These are phyloP conservation scores for Casuarius casuarius DNA, from an alignment of 2,113 vertebrate genomes.

Conservation along the genomic window DNA sequence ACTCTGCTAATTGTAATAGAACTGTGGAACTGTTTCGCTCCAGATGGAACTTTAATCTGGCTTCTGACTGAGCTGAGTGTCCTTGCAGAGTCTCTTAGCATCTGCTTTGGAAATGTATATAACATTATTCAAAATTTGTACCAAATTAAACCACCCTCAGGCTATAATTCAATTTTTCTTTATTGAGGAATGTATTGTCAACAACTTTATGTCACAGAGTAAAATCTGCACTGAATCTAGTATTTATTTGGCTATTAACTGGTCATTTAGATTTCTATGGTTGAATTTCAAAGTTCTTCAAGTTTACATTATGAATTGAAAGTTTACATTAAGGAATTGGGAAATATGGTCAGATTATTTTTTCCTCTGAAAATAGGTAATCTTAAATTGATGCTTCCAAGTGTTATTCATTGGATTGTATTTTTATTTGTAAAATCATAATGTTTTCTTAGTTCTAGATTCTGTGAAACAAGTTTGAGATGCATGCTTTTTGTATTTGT, in stretches of 20 bases:
- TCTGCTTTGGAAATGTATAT: constrained; percentile 82
- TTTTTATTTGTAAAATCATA: not conserved
- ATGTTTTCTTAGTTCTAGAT: not conserved
- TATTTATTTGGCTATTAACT: constrained; percentile 64
- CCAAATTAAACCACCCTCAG: constrained; percentile 80
- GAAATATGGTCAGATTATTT: not conserved
- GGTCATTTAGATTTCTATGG: constrained; percentile 34
- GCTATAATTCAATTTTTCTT: constrained; percentile 80
- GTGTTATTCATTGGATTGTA: not conserved
- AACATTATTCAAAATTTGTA: constrained; percentile 84
- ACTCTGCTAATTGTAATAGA: constrained; percentile 78
- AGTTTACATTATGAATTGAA: constrained; percentile 6
- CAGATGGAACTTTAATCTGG: constrained; percentile 83
- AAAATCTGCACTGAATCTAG: constrained; percentile 53
- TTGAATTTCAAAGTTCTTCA: constrained; percentile 41
- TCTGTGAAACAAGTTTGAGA: not conserved
- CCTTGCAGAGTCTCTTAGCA: constrained; percentile 82
- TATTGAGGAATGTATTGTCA: constrained; percentile 78
- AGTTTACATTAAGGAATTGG: constrained; percentile 21
- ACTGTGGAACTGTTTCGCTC: constrained; percentile 72
- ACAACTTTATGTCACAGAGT: constrained; percentile 66
- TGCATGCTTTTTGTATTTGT: not conserved
- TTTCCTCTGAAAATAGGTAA: not conserved
- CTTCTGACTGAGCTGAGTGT: constrained; percentile 79
- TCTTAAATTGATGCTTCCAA: not conserved